Evolutionary conservation across 2,113 vertebrate genomes (phyloP), one percentile per base, ranked within the genome.

Genomic region (Rhadina sibilatrix): DNA sequence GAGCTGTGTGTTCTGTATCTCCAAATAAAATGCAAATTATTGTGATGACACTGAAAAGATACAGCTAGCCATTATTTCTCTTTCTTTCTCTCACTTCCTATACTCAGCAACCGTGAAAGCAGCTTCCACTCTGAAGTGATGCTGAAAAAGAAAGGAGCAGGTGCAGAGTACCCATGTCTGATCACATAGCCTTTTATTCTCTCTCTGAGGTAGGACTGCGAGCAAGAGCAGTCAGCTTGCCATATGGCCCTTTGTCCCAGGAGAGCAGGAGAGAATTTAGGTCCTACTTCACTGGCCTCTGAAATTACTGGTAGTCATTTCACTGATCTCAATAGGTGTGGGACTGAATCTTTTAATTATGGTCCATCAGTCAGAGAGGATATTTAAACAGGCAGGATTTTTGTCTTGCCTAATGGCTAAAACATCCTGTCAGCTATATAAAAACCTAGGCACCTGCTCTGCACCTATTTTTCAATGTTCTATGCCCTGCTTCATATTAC

Each of bases 241-340:
- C 92, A 94, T 96, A 92, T 97, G 90, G 59, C n/a, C n/a, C 31
- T 81, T 77, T 65, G 44, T 83, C 87, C 83, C 60, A n/a, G 18
- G 57, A 77, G 93, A 90, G 47, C 35, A 69, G 25, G 35, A 78
- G 70, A 44, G 38, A 81, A 85, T 88, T 94, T 70, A 88, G 59
- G 68, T 85, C 56, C 35, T 88, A 52, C 90, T 80, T 90, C 82
- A 70, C 50, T 77, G 63, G 63, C 75, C 54, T 92, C 38, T 90
- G 88, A 90, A 94, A 91, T 77, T 78, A 40, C 87, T 80, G 75
- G 78, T 94, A 88, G 68, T 88, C 24, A 52, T 90, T 93, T 93
- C 54, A 61, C 15, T 74, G 71, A 80, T 79, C 82, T 88, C 21
- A 11, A 71, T 92, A 50, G 59, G 30, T 90, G 30, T 1, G 3